A percentile compares a stretch with the other conserved stretches of the same genome.
These are phyloP conservation scores for Acanthosepion pharaonis DNA, from an alignment of 2,888 invertebrate genomes.

Conservation along the genomic window DNA sequence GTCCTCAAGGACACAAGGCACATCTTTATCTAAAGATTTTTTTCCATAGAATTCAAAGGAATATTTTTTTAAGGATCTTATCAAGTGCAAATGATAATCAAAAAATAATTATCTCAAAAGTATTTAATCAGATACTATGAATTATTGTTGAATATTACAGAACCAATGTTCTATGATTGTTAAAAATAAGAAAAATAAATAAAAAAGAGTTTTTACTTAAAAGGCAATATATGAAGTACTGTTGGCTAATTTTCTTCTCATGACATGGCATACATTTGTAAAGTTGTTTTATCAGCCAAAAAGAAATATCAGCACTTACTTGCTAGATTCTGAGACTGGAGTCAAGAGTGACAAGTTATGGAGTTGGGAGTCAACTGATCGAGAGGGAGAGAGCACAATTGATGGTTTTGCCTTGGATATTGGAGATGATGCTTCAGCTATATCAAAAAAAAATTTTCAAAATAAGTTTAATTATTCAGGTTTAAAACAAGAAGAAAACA, in stretches of 20 bases:
- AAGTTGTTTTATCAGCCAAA: not conserved
- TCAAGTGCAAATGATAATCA: too few relatives aligned
- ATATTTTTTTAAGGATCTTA: too few relatives aligned
- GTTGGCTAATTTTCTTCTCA: not conserved
- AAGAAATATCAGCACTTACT: slow-evolving; percentile 58
- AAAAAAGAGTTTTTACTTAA: too few relatives aligned
- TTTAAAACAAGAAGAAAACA: not conserved
- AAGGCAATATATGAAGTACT: too few relatives aligned
- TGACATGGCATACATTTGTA: not conserved
- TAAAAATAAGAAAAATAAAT: too few relatives aligned
- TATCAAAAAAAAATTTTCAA: too few relatives aligned
- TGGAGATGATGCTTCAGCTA: slow-evolving; percentile 44
- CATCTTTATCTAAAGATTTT: too few relatives aligned
- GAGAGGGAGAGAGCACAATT: slow-evolving; percentile 73
- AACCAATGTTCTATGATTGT: too few relatives aligned
- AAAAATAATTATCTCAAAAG: not conserved
- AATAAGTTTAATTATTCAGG: too few relatives aligned
- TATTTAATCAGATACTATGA: not conserved
- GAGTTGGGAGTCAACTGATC: slow-evolving; percentile 77
- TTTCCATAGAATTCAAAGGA: too few relatives aligned
- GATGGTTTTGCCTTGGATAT: not conserved
- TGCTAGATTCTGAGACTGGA: slow-evolving; percentile 64
- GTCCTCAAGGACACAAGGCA: too few relatives aligned
- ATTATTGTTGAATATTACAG: too few relatives aligned
- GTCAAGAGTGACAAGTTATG: slow-evolving; percentile 66